These are phyloP conservation scores for Philaenus spumarius DNA, from an alignment of 1,140 invertebrate species.

Conservation along the genomic window DNA sequence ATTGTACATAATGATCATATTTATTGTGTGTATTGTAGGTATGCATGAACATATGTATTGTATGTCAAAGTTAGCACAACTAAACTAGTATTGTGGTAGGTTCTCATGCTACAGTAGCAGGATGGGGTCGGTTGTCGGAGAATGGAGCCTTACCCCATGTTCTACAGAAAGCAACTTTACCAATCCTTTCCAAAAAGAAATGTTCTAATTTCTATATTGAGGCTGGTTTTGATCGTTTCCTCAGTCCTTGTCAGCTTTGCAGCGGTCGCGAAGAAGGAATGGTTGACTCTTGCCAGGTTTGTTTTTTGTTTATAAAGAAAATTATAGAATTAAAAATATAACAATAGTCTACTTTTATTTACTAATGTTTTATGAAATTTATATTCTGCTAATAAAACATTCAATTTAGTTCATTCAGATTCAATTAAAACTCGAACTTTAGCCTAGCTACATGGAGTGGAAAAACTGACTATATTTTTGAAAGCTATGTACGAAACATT, in stretches of 20 bases:
- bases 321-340: neutral
- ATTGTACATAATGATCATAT: too few species aligned
- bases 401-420: too few species aligned
- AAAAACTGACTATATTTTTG: too few species aligned
- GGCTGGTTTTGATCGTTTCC: conserved; percentile 26
- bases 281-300: conserved; percentile 45
- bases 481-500: too few species aligned
- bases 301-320: neutral
- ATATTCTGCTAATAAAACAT: too few species aligned
- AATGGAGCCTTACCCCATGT: conserved; percentile 21
- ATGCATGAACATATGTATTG: too few species aligned
- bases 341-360: neutral
- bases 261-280: conserved; percentile 41
- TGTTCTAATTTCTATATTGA: conserved; percentile 27
- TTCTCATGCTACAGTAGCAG: conserved; percentile 36
- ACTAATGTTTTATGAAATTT: too few species aligned
- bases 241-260: conserved; percentile 38
- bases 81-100: too few species aligned
- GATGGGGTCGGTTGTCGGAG: conserved; percentile 42
- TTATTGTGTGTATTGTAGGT: too few species aligned
- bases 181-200: conserved; percentile 23
- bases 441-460: too few species aligned
- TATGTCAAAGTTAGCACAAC: too few species aligned
- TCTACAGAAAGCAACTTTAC: conserved; percentile 28
- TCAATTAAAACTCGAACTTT: too few species aligned